Conservation (phyloP, 2,113 vertebrate species). For the Muntiacus muntjak region DNA sequence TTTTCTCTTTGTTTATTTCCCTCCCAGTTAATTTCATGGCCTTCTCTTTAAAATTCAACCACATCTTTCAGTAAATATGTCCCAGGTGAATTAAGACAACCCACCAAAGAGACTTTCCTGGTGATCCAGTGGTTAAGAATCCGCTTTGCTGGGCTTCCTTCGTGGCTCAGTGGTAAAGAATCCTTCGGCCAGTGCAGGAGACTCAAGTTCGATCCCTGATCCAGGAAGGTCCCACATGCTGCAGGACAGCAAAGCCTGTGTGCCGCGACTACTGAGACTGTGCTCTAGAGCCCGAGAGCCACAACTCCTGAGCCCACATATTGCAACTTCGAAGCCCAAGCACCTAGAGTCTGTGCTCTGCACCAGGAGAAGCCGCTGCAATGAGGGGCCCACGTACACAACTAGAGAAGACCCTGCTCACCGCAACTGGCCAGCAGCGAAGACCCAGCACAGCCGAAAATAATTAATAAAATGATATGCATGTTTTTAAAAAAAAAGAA, state of each 20-base stretch:
- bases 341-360: not conserved
- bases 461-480: not conserved
- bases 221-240: not conserved
- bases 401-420: not conserved
- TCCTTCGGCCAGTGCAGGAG: not conserved
- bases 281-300: not conserved
- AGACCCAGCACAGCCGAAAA: not conserved
- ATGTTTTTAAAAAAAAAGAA: not conserved
- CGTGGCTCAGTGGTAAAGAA: not conserved
- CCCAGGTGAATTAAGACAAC: not conserved
- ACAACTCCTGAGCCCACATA: not conserved
- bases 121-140: not conserved
- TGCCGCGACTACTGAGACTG: not conserved
- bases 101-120: not conserved
- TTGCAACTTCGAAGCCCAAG: not conserved
- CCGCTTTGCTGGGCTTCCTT: not conserved
- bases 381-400: accelerated
- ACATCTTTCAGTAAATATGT: not conserved
- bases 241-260: not conserved
- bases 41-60: not conserved
- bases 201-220: not conserved
- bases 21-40: not conserved
- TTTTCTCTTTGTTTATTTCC: not conserved
- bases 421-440: not conserved
- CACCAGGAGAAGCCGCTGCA: not conserved